Conservation (phyloP, 2,888 invertebrate species). For the Leptinotarsa rubiginosa region DNA sequence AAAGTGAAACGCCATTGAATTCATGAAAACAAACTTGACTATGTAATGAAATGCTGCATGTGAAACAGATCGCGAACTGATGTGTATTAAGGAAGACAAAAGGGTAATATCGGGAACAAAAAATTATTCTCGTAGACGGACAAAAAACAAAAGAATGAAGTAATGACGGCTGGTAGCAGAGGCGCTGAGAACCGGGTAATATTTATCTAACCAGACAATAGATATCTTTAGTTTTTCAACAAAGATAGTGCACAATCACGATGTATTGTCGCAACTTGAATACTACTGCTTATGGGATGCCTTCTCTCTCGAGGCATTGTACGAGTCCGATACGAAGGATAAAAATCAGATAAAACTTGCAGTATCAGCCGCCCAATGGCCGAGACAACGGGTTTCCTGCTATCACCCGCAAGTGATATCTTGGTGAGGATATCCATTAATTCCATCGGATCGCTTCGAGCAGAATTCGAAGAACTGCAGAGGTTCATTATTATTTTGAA, state of each 20-base stretch:
- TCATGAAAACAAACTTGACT: constrained; percentile 1
- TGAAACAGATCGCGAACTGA: constrained; percentile 22
- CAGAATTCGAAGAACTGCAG: not conserved
- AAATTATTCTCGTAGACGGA: constrained; percentile 20
- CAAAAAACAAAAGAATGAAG: constrained; percentile 52
- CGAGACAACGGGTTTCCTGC: constrained; percentile 14
- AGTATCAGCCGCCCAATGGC: constrained; percentile 15
- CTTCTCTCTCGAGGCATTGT: constrained; percentile 13
- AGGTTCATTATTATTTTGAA: not conserved
- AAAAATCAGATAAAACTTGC: constrained; percentile 14
- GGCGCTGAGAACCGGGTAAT: constrained; percentile 60
- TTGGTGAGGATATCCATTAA: constrained; percentile 8
- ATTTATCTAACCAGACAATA: constrained; percentile 62
- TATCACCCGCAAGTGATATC: constrained; percentile 10
- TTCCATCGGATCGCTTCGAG: not conserved
- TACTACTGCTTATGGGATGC: constrained; percentile 43
- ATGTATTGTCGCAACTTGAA: constrained; percentile 61
- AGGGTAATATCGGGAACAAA: constrained; percentile 28
- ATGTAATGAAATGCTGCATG: constrained; percentile 9
- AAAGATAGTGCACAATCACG: constrained; percentile 63
- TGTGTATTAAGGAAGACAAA: constrained; percentile 21
- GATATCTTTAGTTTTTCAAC: constrained; percentile 60
- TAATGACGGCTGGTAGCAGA: constrained; percentile 54
- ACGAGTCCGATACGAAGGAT: constrained; percentile 19
- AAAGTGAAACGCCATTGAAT: not conserved